Conservation (phyloP, 92 coral and sea anemone species). For the Epizoanthus stellaris region DNA sequence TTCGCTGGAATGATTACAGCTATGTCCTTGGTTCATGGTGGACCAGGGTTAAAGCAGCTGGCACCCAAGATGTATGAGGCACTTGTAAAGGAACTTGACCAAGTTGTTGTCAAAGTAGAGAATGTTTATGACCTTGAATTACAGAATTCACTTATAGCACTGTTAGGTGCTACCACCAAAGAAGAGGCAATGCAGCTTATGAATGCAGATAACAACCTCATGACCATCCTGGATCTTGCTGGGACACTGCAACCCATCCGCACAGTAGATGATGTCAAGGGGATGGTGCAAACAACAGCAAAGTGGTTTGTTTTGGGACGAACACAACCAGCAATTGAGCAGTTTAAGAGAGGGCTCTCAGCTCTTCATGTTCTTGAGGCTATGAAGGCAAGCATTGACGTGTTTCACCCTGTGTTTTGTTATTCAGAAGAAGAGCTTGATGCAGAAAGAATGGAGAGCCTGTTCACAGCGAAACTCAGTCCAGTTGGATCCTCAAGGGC, state of each 20-base stretch:
- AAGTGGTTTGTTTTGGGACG: slow-evolving; percentile 74
- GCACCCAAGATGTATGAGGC: slow-evolving; percentile 26
- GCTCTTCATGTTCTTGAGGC: slow-evolving; percentile 67
- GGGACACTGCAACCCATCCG: slow-evolving; percentile 65
- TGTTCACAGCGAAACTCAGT: slow-evolving; percentile 63
- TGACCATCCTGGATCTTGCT: slow-evolving; percentile 67
- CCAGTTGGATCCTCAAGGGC: slow-evolving; percentile 70
- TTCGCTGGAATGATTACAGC: slow-evolving; percentile 23
- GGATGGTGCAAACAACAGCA: slow-evolving; percentile 41
- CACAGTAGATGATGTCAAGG: slow-evolving; percentile 56
- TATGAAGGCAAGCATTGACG: slow-evolving; percentile 54
- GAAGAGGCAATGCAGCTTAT: slow-evolving; percentile 1
- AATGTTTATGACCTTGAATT: slow-evolving; percentile 41
- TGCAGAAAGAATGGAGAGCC: slow-evolving; percentile 64
- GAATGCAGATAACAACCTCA: slow-evolving; percentile 36
- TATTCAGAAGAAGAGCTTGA: slow-evolving; percentile 44
- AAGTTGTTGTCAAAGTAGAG: slow-evolving; percentile 22
- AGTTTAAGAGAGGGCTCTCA: slow-evolving; percentile 68
- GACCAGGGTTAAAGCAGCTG: slow-evolving; percentile 16
- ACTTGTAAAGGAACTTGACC: neutral
- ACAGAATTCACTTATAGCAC: slow-evolving; percentile 26
- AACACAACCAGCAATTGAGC: slow-evolving; percentile 61
- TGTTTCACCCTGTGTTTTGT: slow-evolving; percentile 66
- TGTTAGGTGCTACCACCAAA: neutral
- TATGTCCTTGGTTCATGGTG: slow-evolving; percentile 37